phyloP scores from a whole-genome alignment of 2,888 invertebrate species.

The Tethea ocularis region DNA sequence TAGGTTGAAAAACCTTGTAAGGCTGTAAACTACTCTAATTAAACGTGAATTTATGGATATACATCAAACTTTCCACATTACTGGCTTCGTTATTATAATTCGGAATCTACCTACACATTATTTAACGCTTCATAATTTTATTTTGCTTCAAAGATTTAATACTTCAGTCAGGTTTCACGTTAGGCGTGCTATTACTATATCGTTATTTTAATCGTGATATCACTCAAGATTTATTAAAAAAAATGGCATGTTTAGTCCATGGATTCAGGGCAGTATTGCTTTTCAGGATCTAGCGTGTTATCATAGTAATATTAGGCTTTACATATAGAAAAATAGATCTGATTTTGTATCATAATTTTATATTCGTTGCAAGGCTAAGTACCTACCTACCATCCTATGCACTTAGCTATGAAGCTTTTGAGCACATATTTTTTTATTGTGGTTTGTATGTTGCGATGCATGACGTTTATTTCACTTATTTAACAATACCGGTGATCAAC shows the following conservation, averaged over 20 bases:
- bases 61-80: not conserved
- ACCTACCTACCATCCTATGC: not conserved
- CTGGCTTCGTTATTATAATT: not conserved
- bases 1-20: constrained; percentile 8
- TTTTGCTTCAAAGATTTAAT: not conserved
- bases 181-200: not conserved
- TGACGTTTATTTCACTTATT: not conserved
- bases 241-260: too few species aligned
- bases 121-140: not conserved
- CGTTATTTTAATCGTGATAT: too few species aligned
- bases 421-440: not conserved
- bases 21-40: constrained; percentile 1
- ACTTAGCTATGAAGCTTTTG: not conserved
- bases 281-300: too few species aligned
- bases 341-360: not conserved
- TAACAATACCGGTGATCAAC: not conserved
- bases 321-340: not conserved
- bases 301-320: not conserved
- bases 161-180: not conserved
- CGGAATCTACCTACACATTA: not conserved
- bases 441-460: not conserved
- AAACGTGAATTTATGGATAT: not conserved
- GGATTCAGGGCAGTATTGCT: too few species aligned
- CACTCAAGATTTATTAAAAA: too few species aligned
- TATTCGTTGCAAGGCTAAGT: not conserved